Base-by-base conservation (phyloP, 2,113 vertebrate species). In the Gorsachius goisagi region DNA sequence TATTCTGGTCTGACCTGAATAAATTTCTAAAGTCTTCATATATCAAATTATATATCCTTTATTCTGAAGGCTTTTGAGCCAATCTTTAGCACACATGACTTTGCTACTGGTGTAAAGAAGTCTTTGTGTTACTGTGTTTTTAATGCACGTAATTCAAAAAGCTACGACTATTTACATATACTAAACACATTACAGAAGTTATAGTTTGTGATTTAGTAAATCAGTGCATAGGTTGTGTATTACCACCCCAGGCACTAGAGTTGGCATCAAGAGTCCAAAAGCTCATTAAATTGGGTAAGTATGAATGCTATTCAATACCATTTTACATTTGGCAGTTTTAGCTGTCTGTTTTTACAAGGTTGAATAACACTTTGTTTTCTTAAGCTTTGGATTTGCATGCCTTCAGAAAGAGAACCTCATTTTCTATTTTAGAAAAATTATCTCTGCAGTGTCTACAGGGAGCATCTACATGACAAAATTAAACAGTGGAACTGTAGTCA, bases 401-500 rank as follows among this genome's bases (percentile, higher is more conserved):
- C 71, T 96, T 90, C 76, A 72, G 63, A 92, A 91, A 94, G 35
- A 89, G 85, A 97, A 93, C 59, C 22, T 91, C 41, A 85, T 79
- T 92, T 96, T 96, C 89, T 94, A 35, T 95, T 97, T 96, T 67
- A 91, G 94, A 96, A 96, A 97, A 97, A 77, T 60, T 96, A 93
- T 94, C 88, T 93, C 47, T 90, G 73, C 76, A 55, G 35, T 47
- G 86, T 90, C 94, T 89, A 78, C 53, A 85, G 94, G 95, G 79
- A 93, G 17, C 89, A 94, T 93, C 92, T 92, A 81, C 71, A 93
- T 72, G 79, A 93, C 95, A 94, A 90, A 97, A 95, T 93, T 95
- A 91, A 93, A 88, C 76, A 77, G 87, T 86, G 73, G 73, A 85
- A 45, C 76, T 92, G 56, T 79, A 94, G 76, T 96, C 87, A 78